These are phyloP conservation scores for Clitarchus hookeri DNA, from an alignment of 2,888 invertebrate genomes.

Conservation along the genomic window DNA sequence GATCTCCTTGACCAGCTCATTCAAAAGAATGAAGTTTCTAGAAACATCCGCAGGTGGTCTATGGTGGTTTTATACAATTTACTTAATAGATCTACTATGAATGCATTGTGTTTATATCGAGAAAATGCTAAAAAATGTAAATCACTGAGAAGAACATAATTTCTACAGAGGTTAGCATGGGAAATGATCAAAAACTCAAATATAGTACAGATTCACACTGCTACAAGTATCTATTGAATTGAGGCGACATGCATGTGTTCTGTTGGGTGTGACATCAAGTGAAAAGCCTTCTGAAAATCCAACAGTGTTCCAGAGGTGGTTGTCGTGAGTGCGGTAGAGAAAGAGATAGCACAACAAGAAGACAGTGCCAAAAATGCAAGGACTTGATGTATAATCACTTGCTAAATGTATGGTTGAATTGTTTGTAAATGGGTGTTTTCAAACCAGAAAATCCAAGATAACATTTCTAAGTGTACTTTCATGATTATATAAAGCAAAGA, in stretches of 20 bases:
- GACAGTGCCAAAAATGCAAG: neutral
- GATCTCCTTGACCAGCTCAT: conserved; percentile 12
- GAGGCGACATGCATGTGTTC: neutral
- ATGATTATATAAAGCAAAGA: too few species aligned
- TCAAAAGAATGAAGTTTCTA: neutral
- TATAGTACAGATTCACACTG: neutral
- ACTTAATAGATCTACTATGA: neutral
- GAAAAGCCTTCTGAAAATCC: neutral
- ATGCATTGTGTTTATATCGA: conserved; percentile 15
- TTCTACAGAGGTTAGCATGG: neutral
- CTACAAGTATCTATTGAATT: neutral
- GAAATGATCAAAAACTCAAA: neutral
- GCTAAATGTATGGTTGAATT: neutral
- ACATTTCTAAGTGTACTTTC: too few species aligned
- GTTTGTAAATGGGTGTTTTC: too few species aligned
- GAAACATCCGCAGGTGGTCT: neutral
- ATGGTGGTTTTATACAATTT: conserved; percentile 8
- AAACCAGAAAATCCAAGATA: too few species aligned
- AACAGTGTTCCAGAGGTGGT: neutral
- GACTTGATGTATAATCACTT: neutral
- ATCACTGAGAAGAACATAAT: neutral
- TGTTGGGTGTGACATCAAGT: too few species aligned
- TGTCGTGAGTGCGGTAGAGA: neutral
- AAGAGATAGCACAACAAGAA: neutral
- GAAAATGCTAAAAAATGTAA: neutral